Evolutionary conservation across 64 coral and sea anemone genomes (phyloP).

Genomic region (Cladopsammia gracilis): DNA sequence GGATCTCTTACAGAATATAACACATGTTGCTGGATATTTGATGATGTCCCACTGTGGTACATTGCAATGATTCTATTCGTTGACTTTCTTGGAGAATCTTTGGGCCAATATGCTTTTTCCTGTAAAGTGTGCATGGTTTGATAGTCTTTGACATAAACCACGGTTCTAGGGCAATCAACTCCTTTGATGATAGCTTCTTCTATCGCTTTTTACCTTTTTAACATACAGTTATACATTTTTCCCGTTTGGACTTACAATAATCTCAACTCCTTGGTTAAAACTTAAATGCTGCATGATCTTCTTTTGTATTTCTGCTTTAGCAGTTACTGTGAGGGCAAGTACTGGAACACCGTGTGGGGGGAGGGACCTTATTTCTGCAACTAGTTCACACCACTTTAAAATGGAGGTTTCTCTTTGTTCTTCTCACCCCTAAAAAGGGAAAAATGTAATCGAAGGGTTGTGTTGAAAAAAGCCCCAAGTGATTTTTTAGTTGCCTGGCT

Average conservation of each 20-base stretch:
- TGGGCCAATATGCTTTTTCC: neutral
- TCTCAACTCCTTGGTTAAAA: slow-evolving; percentile 19
- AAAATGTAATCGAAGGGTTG: too few relatives aligned
- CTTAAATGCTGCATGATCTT: slow-evolving; percentile 9
- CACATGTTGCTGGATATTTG: too few relatives aligned
- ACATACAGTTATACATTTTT: slow-evolving; percentile 41
- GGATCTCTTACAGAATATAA: slow-evolving; percentile 12
- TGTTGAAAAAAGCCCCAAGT: too few relatives aligned
- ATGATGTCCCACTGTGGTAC: slow-evolving; percentile 42
- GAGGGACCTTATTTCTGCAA: slow-evolving; percentile 44
- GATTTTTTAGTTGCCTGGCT: too few relatives aligned
- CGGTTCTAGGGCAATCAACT: slow-evolving; percentile 1
- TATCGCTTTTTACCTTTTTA: slow-evolving; percentile 42
- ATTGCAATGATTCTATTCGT: slow-evolving; percentile 38
- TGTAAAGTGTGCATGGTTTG: neutral
- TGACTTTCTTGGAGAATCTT: neutral
- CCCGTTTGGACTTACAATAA: slow-evolving; percentile 30
- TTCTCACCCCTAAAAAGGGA: slow-evolving; percentile 36
- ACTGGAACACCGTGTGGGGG: slow-evolving; percentile 32
- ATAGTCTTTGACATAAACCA: slow-evolving; percentile 37
- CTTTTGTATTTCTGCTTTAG: slow-evolving; percentile 19
- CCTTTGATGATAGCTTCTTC: slow-evolving; percentile 46
- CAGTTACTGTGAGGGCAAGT: slow-evolving; percentile 42
- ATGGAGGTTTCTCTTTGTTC: neutral
- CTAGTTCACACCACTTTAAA: slow-evolving; percentile 36